These are phyloP conservation scores for Hydrotaea cyrtoneurina DNA, from an alignment of 2,888 invertebrate species.

Conservation along the genomic window DNA sequence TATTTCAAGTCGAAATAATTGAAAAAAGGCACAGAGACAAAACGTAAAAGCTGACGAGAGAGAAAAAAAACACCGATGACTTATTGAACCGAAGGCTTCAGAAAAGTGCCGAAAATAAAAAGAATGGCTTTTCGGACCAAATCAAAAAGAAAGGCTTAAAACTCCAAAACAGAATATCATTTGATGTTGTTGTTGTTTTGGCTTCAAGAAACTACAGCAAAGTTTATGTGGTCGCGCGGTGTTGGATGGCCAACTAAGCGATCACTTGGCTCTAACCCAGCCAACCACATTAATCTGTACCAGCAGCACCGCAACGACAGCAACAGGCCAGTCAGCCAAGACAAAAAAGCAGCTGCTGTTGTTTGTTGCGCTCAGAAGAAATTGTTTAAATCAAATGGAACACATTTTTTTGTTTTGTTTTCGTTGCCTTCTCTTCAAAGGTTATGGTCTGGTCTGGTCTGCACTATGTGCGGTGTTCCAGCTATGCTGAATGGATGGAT, in stretches of 20 bases:
- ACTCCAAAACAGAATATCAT: slow-evolving; percentile 51
- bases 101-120: slow-evolving; percentile 60
- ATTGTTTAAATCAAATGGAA: slow-evolving; percentile 58
- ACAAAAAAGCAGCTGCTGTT: slow-evolving; percentile 46
- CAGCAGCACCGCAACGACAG: slow-evolving; percentile 50
- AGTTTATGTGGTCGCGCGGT: background rate
- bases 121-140: background rate
- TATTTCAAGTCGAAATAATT: no score
- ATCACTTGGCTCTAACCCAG: background rate
- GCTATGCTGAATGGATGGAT: no score
- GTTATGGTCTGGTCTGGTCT: slow-evolving; percentile 57
- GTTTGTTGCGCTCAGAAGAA: slow-evolving; percentile 26
- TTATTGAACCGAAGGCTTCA: slow-evolving; percentile 60
- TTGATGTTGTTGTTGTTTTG: background rate
- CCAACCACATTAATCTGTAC: slow-evolving; percentile 58
- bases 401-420: slow-evolving; percentile 51
- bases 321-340: background rate
- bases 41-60: no score
- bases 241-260: background rate
- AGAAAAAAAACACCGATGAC: slow-evolving; percentile 30
- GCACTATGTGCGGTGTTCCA: slow-evolving; percentile 18
- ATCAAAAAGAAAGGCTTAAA: slow-evolving; percentile 24
- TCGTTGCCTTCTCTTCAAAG: slow-evolving; percentile 58
- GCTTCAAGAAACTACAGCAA: background rate
- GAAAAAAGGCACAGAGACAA: no score